Evolutionary conservation across 2,888 invertebrate genomes (phyloP).

Genomic region (Lasioglossum malachurum): DNA sequence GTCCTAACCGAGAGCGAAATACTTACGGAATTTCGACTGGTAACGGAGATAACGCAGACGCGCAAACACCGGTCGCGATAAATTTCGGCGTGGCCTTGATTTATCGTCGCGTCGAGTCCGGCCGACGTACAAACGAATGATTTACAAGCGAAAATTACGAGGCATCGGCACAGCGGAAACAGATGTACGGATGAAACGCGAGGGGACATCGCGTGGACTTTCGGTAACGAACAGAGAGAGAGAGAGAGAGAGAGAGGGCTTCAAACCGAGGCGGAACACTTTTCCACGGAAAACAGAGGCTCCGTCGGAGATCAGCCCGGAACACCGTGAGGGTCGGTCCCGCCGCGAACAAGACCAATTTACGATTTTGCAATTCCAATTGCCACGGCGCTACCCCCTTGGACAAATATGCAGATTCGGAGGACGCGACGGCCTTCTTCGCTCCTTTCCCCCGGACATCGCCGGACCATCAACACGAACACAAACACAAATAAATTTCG

Average conservation of each 20-base stretch:
- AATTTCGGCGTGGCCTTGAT: not conserved
- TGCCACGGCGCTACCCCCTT: conserved; percentile 80
- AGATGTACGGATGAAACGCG: not conserved
- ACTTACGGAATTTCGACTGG: not conserved
- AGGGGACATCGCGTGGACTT: not conserved
- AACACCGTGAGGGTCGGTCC: conserved; percentile 57
- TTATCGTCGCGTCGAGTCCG: conserved; percentile 11
- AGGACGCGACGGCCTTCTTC: conserved; percentile 70
- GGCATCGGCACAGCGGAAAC: not conserved
- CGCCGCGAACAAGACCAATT: conserved; percentile 83
- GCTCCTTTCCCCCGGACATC: conserved; percentile 57
- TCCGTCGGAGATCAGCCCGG: conserved; percentile 23
- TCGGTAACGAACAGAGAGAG: not conserved
- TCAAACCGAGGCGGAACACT: conserved; percentile 66
- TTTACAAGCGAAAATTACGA: conserved; percentile 33
- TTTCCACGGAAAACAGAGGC: conserved; percentile 56
- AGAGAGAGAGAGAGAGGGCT: conserved; percentile 5
- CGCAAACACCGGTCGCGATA: conserved; percentile 7
- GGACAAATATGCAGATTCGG: conserved; percentile 83
- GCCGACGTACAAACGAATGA: conserved; percentile 22
- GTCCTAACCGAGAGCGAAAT: not conserved
- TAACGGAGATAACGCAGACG: not conserved
- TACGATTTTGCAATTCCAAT: conserved; percentile 85
- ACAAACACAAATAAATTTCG: conserved; percentile 57
- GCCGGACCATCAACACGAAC: conserved; percentile 41